Evolutionary conservation across 1,140 invertebrate species (phyloP).

Genomic region (Euura saliciscinereae): DNA sequence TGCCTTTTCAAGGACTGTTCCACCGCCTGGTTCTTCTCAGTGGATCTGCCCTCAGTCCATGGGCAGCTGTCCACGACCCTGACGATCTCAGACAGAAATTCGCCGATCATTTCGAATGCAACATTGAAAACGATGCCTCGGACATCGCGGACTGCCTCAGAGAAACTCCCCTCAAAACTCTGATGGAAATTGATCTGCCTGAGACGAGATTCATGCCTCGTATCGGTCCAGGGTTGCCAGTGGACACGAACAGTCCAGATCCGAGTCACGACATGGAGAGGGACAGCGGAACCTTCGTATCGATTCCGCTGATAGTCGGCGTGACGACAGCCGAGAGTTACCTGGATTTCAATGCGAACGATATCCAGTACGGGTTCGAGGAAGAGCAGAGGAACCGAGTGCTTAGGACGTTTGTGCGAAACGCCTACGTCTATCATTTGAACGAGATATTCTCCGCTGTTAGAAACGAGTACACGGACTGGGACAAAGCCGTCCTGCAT

Average conservation of each 20-base stretch:
- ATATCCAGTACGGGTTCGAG: conserved; percentile 79
- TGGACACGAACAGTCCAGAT: conserved; percentile 67
- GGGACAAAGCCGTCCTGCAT: conserved; percentile 85
- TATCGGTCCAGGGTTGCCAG: conserved; percentile 70
- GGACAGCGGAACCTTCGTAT: conserved; percentile 72
- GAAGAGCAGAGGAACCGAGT: conserved; percentile 76
- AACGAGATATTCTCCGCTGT: conserved; percentile 92
- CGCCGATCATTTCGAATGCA: conserved; percentile 73
- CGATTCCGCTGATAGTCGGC: conserved; percentile 71
- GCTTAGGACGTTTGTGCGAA: conserved; percentile 82
- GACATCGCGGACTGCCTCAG: conserved; percentile 66
- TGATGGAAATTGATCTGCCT: conserved; percentile 70
- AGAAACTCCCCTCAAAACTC: conserved; percentile 65
- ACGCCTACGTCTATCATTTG: conserved; percentile 85
- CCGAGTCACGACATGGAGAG: conserved; percentile 70
- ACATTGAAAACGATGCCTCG: conserved; percentile 40
- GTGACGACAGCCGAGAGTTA: conserved; percentile 78
- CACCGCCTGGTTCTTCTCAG: conserved; percentile 84
- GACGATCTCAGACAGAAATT: conserved; percentile 72
- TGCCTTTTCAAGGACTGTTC: conserved; percentile 71
- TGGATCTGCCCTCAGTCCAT: conserved; percentile 85
- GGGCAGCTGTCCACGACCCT: conserved; percentile 79
- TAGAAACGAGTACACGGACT: conserved; percentile 92
- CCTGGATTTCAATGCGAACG: conserved; percentile 75
- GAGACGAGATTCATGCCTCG: conserved; percentile 62